Percentiles rank a stretch among this genome's conserved stretches.
phyloP scores from a whole-genome alignment of 2,113 vertebrate species.

The cattle (Bos taurus) region DNA sequence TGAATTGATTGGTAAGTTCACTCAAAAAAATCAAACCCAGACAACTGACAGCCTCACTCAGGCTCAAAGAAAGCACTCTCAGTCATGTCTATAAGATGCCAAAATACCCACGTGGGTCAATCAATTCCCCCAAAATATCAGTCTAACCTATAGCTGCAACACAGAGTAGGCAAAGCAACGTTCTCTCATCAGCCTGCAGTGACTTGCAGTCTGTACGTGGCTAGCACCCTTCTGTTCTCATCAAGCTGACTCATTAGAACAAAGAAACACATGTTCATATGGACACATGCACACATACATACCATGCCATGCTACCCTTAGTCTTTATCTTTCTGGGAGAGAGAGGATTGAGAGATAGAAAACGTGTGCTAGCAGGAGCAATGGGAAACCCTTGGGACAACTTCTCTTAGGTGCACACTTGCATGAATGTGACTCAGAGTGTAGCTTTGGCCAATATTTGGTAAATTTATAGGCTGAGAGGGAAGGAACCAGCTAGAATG shows the following conservation, averaged over 20 bases:
- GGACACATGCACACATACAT: not conserved
- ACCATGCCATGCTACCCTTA: not conserved
- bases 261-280: not conserved
- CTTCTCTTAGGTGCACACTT: not conserved
- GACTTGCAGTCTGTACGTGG: not conserved
- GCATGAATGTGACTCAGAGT: not conserved
- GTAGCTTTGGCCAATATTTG: slow-evolving; percentile 1
- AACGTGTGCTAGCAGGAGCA: not conserved
- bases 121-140: not conserved
- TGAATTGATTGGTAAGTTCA: slow-evolving; percentile 31
- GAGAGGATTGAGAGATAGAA: not conserved
- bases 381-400: not conserved
- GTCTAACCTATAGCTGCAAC: not conserved
- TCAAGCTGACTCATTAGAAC: not conserved
- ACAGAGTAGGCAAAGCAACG: not conserved
- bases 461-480: not conserved
- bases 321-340: not conserved
- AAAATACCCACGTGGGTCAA: slow-evolving; percentile 1
- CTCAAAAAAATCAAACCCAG: not conserved
- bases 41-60: not conserved
- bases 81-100: not conserved
- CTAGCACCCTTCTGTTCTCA: not conserved
- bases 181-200: not conserved
- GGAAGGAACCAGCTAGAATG: not conserved
- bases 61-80: slow-evolving; percentile 1